Evolutionary conservation across 2,888 invertebrate genomes (phyloP), one percentile per base, ranked within the genome.

Genomic region (Megastigmus dorsalis): DNA sequence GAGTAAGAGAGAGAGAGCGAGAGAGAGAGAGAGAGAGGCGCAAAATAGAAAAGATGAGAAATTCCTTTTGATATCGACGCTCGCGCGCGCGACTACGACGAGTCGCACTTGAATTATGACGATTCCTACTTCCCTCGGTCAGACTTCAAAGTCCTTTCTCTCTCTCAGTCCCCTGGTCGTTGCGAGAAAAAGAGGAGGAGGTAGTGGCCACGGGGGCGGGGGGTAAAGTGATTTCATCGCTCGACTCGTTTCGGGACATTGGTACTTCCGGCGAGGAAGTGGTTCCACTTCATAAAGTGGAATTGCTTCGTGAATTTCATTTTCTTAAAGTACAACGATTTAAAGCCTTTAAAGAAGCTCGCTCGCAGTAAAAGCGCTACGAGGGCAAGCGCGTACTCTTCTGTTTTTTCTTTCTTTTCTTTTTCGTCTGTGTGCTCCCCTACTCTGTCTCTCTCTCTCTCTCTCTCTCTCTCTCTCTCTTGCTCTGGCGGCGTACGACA

Each of bases 271-370:
- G 13, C 23, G 38, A 18, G 59, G 36, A 59, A 67, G 62, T 67
- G 75, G 75, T 75, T 75, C 70, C 70, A 71, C 71, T 71, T 75
- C 62, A 75, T 71, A 70, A 75, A 75, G 54, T 70, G 60, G 28
- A 70, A 75, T 75, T 70, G 70, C 70, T 68, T 71, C 60, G 69
- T 71, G 70, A 75, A 75, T 71, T 75, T 66, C 67, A 71, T 75
- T 75, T 71, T 71, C 71, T 74, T 48, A 63, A 74, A 69, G 57
- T 62, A 74, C 74, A 69, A 65, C 74, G 48, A 63, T 74, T 74
- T 63, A 63, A 57, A 65, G 52, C 48, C 65, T 72, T 65, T 52
- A 59, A 59, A 59, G 43, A 59, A 59, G 57, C 57, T 66, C 20
- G 33, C 9, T n/a, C n/a, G n/a, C 28, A 55, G 52, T 66, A 52